A percentile compares a stretch with the other conserved stretches of the same genome.
phyloP scores from a whole-genome alignment of 2,113 vertebrate genomes.

The Suncus etruscus region DNA sequence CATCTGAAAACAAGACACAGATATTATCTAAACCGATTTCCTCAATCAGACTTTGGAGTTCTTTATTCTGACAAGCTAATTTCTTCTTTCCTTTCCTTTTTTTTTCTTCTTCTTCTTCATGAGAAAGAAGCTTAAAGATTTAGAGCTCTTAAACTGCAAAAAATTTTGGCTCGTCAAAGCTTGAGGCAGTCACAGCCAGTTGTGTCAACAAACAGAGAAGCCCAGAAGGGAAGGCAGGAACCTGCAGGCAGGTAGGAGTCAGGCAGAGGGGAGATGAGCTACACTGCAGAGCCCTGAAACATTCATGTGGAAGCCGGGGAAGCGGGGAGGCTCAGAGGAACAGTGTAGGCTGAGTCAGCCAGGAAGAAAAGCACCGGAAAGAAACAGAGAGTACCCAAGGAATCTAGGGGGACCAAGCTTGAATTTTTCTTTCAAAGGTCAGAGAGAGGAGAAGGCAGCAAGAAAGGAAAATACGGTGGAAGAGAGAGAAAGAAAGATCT shows the following conservation, averaged over 20 bases:
- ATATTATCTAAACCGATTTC: background rate
- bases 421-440: slow-evolving; percentile 50
- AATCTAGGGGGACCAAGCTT: background rate
- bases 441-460: background rate
- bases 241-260: background rate
- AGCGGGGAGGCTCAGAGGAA: slow-evolving; percentile 12
- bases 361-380: slow-evolving; percentile 46
- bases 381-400: background rate
- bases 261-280: background rate
- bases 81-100: background rate
- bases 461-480: background rate
- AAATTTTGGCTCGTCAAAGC: background rate
- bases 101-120: background rate
- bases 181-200: background rate
- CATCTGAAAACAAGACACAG: slow-evolving; percentile 9
- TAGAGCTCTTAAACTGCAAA: slow-evolving; percentile 47
- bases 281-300: background rate
- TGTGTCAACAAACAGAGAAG: background rate
- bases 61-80: background rate
- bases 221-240: background rate
- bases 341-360: background rate
- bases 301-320: slow-evolving; percentile 19
- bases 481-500: too few species aligned
- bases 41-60: background rate
- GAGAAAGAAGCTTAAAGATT: slow-evolving; percentile 4